Evolutionary conservation across 1,140 invertebrate species (phyloP).

Genomic region (Eumaeus atala): DNA sequence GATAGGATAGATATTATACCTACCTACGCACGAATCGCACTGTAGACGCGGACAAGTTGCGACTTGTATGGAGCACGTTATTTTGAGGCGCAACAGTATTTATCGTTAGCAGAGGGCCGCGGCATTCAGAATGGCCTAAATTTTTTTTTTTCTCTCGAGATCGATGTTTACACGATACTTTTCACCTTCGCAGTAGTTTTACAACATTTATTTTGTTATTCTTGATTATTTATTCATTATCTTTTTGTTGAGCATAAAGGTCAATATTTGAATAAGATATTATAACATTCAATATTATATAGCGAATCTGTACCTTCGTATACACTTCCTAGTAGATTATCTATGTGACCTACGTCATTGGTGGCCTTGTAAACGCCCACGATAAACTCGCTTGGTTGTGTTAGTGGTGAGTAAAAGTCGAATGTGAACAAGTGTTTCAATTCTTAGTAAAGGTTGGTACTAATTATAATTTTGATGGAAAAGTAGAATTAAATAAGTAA

Average conservation of each 20-base stretch:
- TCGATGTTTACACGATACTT: no score
- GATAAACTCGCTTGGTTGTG: neutral
- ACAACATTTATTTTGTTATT: neutral
- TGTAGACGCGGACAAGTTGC: constrained; percentile 20
- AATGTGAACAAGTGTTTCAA: constrained; percentile 1
- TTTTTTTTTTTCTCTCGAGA: neutral
- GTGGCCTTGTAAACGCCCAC: constrained; percentile 2
- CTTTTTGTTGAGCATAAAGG: neutral
- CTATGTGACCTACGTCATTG: neutral
- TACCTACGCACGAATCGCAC: neutral
- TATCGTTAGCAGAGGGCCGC: neutral
- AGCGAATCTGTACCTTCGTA: constrained; percentile 2
- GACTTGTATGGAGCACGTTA: constrained; percentile 25
- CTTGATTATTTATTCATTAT: neutral
- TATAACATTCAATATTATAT: constrained; percentile 10
- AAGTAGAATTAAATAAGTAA: no score
- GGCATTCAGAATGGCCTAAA: no score
- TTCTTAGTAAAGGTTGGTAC: neutral
- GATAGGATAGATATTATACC: neutral
- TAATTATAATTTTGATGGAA: no score
- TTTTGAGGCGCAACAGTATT: neutral
- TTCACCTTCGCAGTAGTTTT: no score
- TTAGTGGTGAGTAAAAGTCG: constrained; percentile 4
- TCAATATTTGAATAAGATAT: constrained; percentile 6
- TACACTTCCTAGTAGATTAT: neutral